Evolutionary conservation across 2,113 vertebrate genomes (phyloP), one percentile per base, ranked within the genome.

Genomic region (Saguinus imperator): DNA sequence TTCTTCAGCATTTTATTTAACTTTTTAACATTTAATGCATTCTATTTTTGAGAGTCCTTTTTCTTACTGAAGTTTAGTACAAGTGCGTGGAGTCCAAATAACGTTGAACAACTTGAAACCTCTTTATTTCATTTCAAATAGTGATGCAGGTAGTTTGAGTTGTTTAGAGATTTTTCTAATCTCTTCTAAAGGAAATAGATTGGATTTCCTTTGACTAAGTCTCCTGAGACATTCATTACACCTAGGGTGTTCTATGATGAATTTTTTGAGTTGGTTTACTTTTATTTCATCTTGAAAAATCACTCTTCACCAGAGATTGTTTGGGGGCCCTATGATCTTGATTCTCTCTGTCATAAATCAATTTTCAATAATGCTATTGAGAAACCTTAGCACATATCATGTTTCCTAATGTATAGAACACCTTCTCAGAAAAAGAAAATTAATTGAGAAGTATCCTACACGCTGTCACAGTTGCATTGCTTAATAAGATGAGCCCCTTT

Each of bases 311-410:
- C 85, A 50, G n/a, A 90, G 40, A 14, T 64, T 96, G 50, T 97
- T 76, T 96, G 20, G 82, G 91, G 77, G 4, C 8, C n/a, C 29
- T 50, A 12, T 96, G 93, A 89, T 94, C 57, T 76, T 94, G 75
- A 97, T 97, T 97, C 57, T 81, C 1, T 96, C 27, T 81, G 89
- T 94, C 93, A 96, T 94, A 94, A 96, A 94, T 97, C 93, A 95
- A 94, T 94, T 97, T 89, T 92, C 72, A 61, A 55, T 84, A 94
- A 92, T 12, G 27, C 75, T 89, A 25, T 92, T 73, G 75, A 92
- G 89, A 95, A 96, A 90, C 32, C 50, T 94, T 94, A 86, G 84
- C 96, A 83, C 76, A 55, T 55, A 70, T 25, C 4, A 43, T 79
- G 12, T 20, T 93, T 52, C 76, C 87, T 64, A 84, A 94, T 29